These are phyloP conservation scores for Anas platyrhynchos DNA, from an alignment of 2,113 vertebrate species.

Conservation along the genomic window DNA sequence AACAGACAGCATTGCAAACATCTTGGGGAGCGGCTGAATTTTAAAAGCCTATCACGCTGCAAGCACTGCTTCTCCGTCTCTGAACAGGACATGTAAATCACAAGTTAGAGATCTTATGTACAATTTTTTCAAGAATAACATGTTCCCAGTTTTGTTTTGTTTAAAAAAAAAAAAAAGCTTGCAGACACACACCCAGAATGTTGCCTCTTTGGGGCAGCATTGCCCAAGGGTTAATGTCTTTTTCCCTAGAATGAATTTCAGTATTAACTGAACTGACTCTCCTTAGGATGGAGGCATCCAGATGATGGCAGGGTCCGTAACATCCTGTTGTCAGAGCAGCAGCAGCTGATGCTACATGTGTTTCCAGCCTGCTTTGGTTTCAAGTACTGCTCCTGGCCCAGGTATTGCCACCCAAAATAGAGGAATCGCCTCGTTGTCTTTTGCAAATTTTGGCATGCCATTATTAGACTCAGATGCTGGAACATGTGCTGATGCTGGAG, in stretches of 20 bases:
- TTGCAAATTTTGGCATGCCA: neutral
- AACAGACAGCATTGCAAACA: neutral
- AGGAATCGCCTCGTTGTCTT: neutral
- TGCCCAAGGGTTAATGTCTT: neutral
- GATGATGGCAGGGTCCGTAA: neutral
- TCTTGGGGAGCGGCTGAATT: neutral
- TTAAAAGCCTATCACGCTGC: neutral
- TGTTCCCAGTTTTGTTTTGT: neutral
- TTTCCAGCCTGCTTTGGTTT: neutral
- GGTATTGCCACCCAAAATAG: neutral
- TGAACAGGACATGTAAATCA: neutral
- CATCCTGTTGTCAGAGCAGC: neutral
- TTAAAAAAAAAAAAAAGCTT: neutral
- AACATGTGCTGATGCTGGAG: neutral
- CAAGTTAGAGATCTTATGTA: neutral
- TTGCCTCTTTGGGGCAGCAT: neutral
- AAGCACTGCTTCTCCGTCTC: neutral
- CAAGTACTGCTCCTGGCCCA: neutral
- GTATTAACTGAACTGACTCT: neutral
- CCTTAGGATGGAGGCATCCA: neutral
- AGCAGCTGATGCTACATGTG: neutral
- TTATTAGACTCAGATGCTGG: conserved; percentile 44
- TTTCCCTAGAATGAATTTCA: neutral
- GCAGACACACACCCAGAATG: neutral
- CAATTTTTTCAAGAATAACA: neutral